A percentile compares a stretch with the other conserved stretches of the same genome.
phyloP scores from a whole-genome alignment of 2,113 vertebrate genomes.

The Paratilapia polleni region DNA sequence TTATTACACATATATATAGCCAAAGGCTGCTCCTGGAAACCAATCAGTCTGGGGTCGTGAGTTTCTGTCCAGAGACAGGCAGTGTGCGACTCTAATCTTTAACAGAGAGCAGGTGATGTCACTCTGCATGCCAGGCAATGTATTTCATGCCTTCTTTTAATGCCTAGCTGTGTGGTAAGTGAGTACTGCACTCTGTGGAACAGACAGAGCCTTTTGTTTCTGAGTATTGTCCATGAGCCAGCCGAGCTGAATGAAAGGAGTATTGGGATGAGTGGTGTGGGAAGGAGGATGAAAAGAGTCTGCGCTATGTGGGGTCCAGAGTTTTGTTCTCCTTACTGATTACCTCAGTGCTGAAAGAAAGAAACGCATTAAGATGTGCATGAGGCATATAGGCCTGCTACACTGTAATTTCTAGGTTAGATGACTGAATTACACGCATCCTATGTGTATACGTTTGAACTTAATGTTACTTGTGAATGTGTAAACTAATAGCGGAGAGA shows the following conservation, averaged over 20 bases:
- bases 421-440: not conserved
- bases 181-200: not conserved
- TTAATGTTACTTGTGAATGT: not conserved
- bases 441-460: not conserved
- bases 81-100: conserved; percentile 23
- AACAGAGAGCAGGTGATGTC: conserved; percentile 21
- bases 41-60: not conserved
- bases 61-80: conserved; percentile 4
- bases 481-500: not conserved
- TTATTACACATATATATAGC: too few relatives aligned
- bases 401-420: not conserved
- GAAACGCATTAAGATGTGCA: not conserved
- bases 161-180: not conserved
- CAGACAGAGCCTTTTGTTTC: not conserved
- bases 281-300: conserved; percentile 46
- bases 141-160: not conserved
- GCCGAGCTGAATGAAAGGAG: conserved; percentile 55
- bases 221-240: conserved; percentile 37
- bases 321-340: conserved; percentile 17
- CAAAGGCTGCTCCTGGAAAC: not conserved
- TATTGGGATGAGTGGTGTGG: conserved; percentile 38
- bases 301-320: conserved; percentile 43
- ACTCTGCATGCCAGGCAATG: not conserved
- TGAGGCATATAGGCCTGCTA: too few relatives aligned
- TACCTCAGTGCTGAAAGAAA: conserved; percentile 28